Conservation (phyloP, 2,113 vertebrate genomes). For the Archocentrus centrarchus region DNA sequence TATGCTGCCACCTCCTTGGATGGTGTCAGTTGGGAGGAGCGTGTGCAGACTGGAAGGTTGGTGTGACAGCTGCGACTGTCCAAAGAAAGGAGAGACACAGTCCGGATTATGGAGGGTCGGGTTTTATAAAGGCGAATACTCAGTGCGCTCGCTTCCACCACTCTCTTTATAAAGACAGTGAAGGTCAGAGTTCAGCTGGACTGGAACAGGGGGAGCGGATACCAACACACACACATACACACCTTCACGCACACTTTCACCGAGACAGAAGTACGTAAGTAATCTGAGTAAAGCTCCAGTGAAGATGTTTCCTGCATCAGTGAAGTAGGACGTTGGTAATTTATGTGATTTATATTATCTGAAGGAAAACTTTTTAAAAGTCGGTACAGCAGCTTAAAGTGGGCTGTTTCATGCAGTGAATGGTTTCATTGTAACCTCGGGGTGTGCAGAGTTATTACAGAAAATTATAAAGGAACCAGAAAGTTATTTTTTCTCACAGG, state of each 20-base stretch:
- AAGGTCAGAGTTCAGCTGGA: constrained; percentile 4
- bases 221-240: not conserved
- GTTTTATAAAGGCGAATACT: constrained; percentile 5
- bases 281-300: not conserved
- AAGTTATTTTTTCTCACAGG: no score
- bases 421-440: not conserved
- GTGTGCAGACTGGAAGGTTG: not conserved
- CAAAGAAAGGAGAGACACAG: not conserved
- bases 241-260: constrained; percentile 6
- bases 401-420: no score
- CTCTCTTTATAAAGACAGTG: not conserved
- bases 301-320: not conserved
- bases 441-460: no score
- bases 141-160: not conserved
- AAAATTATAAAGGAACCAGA: no score
- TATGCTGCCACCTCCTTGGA: not conserved
- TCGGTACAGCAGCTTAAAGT: no score
- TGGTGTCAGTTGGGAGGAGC: not conserved
- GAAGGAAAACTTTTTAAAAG: no score
- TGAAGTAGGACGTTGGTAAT: not conserved
- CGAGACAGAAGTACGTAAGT: not conserved
- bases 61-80: not conserved
- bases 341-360: no score
- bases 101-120: not conserved
- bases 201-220: not conserved